Base-by-base conservation (phyloP, 2,113 vertebrate genomes). In the Etia nguti region DNA sequence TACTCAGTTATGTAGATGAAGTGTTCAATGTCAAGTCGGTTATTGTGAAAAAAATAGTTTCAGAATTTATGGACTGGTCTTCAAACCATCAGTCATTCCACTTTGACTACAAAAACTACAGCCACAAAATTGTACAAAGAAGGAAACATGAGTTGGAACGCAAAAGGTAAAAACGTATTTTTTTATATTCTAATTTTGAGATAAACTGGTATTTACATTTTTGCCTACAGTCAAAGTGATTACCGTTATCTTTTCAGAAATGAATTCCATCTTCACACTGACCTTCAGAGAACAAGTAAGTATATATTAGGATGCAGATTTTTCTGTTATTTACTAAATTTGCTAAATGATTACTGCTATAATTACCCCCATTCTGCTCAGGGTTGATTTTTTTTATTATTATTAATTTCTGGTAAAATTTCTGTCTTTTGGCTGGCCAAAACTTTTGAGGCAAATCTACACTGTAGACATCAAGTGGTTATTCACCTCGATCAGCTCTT, bases 361-460 rank as follows among this genome's bases (percentile, higher is more conserved):
- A 57, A 57, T 57, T 57, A 29, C 0, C 3, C 24, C 24, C 24
- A 57, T 57, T 57, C 0, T 57, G 24, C 6, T 34, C 31, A n/a
- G n/a, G 4, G 12, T 57, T 57, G 24, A 1, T 2, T 8, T 13
- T 56, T 56, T 26, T 13, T 8, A 26, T 57, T 29, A 26, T 57
- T 57, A 57, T 57, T 57, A 57, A 57, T 29, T 57, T 57, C 24
- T 15, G 13, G 24, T 57, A 29, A 26, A 26, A 26, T 15, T 57
- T 57, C 55, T 57, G 2, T 13, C 2, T 8, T 57, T 57, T 26
- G 24, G 12, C 4, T 57, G 55, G 12, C 11, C 55, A 57, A 57
- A 57, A 22, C 24, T 57, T 57, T 26, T 57, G 22, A 57, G 24
- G 24, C 22, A 57, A 57, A 57, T 24, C 24, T 29, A 8, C 24